These are phyloP conservation scores for Aselliscus stoliczkanus DNA, from an alignment of 2,797 vertebrate genomes.

Conservation along the genomic window DNA sequence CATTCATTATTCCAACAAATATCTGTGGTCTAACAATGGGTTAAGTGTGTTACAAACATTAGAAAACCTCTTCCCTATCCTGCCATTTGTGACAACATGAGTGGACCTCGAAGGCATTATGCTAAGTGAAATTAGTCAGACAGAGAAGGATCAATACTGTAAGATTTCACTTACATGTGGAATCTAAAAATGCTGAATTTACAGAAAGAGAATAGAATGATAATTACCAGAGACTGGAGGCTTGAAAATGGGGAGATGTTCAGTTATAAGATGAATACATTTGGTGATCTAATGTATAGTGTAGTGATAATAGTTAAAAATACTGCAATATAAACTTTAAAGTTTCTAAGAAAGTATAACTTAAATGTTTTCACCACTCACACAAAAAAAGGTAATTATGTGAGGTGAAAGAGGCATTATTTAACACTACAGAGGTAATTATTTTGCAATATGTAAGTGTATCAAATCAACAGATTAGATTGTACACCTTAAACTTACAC, in stretches of 20 bases:
- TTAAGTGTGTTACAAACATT: not conserved
- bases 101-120: not conserved
- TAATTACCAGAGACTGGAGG: not conserved
- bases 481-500: not conserved
- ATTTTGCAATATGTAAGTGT: not conserved
- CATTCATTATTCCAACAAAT: not conserved
- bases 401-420: not conserved
- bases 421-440: not conserved
- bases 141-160: not conserved
- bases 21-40: not conserved
- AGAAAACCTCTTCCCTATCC: not conserved
- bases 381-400: not conserved
- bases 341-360: not conserved
- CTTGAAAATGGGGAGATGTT: not conserved
- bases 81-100: not conserved
- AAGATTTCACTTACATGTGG: not conserved
- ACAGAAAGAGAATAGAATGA: not conserved
- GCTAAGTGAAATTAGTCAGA: not conserved
- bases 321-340: not conserved
- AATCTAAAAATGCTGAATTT: not conserved
- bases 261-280: not conserved
- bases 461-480: not conserved
- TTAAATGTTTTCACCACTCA: not conserved
- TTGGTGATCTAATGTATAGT: not conserved
- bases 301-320: not conserved